Evolutionary conservation across 2,797 vertebrate species (phyloP).

Genomic region (Epinephelus awoara): DNA sequence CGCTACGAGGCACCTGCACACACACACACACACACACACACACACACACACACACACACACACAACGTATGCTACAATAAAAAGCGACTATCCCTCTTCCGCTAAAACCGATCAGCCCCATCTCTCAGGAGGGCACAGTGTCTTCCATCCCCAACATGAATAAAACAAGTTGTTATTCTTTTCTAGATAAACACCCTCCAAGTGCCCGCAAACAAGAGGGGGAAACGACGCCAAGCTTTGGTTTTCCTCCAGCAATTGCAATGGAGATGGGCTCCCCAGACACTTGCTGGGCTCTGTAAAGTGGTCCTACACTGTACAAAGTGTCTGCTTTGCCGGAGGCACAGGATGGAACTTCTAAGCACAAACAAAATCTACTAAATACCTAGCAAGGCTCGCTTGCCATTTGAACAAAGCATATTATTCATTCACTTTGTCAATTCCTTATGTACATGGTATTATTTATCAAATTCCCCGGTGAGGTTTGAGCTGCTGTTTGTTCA

Average conservation of each 20-base stretch:
- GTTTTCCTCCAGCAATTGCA: constrained; percentile 81
- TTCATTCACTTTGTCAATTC: constrained; percentile 74
- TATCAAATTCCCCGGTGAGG: constrained; percentile 75
- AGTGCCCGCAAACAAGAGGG: constrained; percentile 80
- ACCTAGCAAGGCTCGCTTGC: constrained; percentile 62
- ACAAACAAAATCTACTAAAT: constrained; percentile 78
- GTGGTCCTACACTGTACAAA: constrained; percentile 73
- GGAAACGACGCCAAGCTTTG: constrained; percentile 74
- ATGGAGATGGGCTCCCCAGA: constrained; percentile 79
- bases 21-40: constrained; percentile 25
- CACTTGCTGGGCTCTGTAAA: constrained; percentile 68
- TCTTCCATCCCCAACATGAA: constrained; percentile 80
- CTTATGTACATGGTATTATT: constrained; percentile 74
- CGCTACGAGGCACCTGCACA: constrained; percentile 40
- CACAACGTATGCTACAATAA: constrained; percentile 38
- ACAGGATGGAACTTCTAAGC: constrained; percentile 79
- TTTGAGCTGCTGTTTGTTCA: constrained; percentile 72
- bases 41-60: constrained; percentile 14
- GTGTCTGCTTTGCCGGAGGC: constrained; percentile 76
- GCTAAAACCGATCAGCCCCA: constrained; percentile 74
- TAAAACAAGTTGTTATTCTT: constrained; percentile 87
- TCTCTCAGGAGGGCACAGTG: constrained; percentile 76
- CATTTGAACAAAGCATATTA: constrained; percentile 76
- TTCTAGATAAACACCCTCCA: constrained; percentile 85
- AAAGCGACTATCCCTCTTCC: constrained; percentile 66